Base-by-base conservation (phyloP, 2,888 invertebrate species). In the Pterostichus madidus region DNA sequence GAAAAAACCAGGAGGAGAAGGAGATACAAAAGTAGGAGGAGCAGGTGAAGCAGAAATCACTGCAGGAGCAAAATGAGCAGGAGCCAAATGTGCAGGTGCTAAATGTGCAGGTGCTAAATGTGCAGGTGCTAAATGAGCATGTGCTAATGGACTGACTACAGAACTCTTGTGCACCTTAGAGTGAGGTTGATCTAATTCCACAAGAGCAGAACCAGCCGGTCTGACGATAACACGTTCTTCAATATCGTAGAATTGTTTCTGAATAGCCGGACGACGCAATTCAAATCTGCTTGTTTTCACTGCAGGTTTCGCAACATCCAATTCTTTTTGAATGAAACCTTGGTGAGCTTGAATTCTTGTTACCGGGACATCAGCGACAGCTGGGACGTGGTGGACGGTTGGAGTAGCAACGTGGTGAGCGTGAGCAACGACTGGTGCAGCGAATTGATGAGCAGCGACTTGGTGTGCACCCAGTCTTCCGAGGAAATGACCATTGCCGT, bases 231-330 rank as follows among this genome's bases (percentile, higher is more conserved):
- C 91, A 68, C 92, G 91, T 86, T 93, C 92, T 86, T 93, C 93
- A 84, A 93, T 92, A 85, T 93, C 93, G 87, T 93, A 93, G 88
- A 93, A 93, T 86, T 93, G 92, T 87, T 93, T 93, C 85, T 93
- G 92, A 84, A 93, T 92, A 46, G 93, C 93, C 56, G 93, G 93
- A 84, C 93, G 91, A 83, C 93, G 91, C 8, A 93, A 89, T 87
- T 92, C 92, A 86, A 91, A 91, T 84, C 91, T 92, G 80, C 92
- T 91, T 31, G 93, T 92, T 84, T 92, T 92, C 7, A 91, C 89
- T 2, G 92, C 92, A 0, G 93, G 92, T 85, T 93, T 92, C 5
- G 92, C 91, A 17, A 93, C 92, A 86, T 93, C 93, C 11, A 93
- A 90, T 61, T 92, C 90, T 85, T 92, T 92, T 84, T 92, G 91